These are phyloP conservation scores for Sorex maritimensis DNA, from an alignment of 2,797 vertebrate species.

Conservation along the genomic window DNA sequence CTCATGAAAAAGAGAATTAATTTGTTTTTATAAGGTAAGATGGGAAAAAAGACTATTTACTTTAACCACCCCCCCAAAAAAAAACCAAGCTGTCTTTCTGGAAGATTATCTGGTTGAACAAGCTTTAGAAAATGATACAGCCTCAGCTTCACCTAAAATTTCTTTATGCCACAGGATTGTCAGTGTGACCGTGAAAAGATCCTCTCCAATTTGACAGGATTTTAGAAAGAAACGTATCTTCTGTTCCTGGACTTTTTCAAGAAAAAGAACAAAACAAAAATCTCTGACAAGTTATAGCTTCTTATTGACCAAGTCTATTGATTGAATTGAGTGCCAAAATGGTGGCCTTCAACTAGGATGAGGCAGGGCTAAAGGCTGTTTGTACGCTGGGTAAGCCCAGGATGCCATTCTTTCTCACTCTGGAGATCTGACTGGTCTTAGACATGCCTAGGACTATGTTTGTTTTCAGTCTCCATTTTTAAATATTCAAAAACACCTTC, in stretches of 20 bases:
- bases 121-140: background rate
- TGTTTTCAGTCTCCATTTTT: background rate
- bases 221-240: background rate
- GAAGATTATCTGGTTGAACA: conserved; percentile 7
- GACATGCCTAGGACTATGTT: background rate
- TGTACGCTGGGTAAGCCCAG: background rate
- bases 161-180: background rate
- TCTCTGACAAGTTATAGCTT: background rate
- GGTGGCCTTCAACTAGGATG: background rate
- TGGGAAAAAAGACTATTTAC: conserved; percentile 1
- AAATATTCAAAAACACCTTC: background rate
- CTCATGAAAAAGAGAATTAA: background rate
- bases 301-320: background rate
- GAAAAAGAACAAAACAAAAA: background rate
- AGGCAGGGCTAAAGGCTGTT: background rate
- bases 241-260: background rate
- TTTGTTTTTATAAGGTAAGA: conserved; percentile 29
- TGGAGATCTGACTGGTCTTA: background rate
- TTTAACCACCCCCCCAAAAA: background rate
- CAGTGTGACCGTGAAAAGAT: conserved; percentile 20
- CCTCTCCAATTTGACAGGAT: background rate
- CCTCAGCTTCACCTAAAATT: conserved; percentile 27
- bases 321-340: background rate
- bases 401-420: no score
- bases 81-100: conserved; percentile 30